Evolutionary conservation across 2,888 invertebrate species (phyloP).

Genomic region (Dilophus febrilis): DNA sequence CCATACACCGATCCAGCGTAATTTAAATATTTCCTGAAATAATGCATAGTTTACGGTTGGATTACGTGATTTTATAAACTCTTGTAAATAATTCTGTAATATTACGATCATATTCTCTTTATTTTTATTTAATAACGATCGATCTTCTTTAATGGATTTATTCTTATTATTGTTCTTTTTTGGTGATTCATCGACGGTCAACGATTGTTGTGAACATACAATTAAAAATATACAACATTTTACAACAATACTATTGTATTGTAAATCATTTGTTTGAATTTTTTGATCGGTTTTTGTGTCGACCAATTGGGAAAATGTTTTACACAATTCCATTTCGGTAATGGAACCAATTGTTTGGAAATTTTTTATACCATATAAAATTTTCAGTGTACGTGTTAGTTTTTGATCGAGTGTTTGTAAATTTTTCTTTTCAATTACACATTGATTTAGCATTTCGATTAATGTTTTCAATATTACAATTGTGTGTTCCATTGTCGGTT

Average conservation of each 20-base stretch:
- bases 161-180: too few species aligned
- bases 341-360: slow-evolving; percentile 14
- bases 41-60: slow-evolving; percentile 40
- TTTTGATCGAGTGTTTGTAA: slow-evolving; percentile 47
- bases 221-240: slow-evolving; percentile 20
- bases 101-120: slow-evolving; percentile 12
- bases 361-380: slow-evolving; percentile 15
- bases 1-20: slow-evolving; percentile 47
- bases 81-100: slow-evolving; percentile 15
- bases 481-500: slow-evolving; percentile 47
- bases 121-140: slow-evolving; percentile 1
- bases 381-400: slow-evolving; percentile 29
- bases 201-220: slow-evolving; percentile 10
- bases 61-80: slow-evolving; percentile 21
- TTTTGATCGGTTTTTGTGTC: slow-evolving; percentile 17
- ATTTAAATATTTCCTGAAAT: slow-evolving; percentile 44
- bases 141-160: too few species aligned
- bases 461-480: slow-evolving; percentile 52
- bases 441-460: slow-evolving; percentile 48
- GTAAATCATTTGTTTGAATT: slow-evolving; percentile 7
- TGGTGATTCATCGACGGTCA: neutral
- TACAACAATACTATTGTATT: slow-evolving; percentile 16
- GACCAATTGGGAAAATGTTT: slow-evolving; percentile 17
- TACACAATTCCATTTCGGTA: slow-evolving; percentile 16
- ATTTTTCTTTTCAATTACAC: slow-evolving; percentile 45